Evolutionary conservation across 2,797 vertebrate species (phyloP), one percentile per base, ranked within the genome.

Genomic region (Pyrocephalus nanus): DNA sequence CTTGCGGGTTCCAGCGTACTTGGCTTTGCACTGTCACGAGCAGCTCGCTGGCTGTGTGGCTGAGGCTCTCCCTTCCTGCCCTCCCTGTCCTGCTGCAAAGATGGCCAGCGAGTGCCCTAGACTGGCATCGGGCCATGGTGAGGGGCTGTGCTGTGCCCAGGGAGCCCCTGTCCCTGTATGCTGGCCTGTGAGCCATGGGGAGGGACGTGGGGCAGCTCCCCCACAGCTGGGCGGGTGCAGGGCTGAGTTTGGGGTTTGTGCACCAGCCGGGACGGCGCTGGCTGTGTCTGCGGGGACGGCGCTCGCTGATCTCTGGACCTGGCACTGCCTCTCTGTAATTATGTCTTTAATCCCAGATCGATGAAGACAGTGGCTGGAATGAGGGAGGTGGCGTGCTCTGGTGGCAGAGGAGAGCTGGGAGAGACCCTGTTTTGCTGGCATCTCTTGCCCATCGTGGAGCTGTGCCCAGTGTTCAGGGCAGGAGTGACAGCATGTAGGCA

Each of bases 61-160:
- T 47, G 55, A 40, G 48, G 60, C 47, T 77, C 38, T 65, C 23
- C 34, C 58, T 73, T 65, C 50, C 27, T 86, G 66, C 14, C 18
- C 40, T 64, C 36, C 12, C 12, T 9, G 29, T 12, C 36, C 26
- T 12, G 1, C 34, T 53, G 27, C 30, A 43, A 36, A 74, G 55
- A 17, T 36, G 64, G 18, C 30, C 27, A 1, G 21, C 4, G 30
- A 66, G 11, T 54, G 53, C 43, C 48, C 34, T 0, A 2, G 2
- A 17, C 4, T 20, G 65, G 36, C 40, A 6, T 0, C 0, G 2
- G 58, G 51, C 34, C 2, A 4, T 0, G 1, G 27, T 1, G 16
- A 29, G 58, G 47, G 61, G 45, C 78, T 58, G 36, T 38, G 15
- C 85, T 7, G 42, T 26, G 32, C 11, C 38, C 43, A 3, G 57